Conservation (phyloP, 2,888 invertebrate genomes). For the Serripes groenlandicus region DNA sequence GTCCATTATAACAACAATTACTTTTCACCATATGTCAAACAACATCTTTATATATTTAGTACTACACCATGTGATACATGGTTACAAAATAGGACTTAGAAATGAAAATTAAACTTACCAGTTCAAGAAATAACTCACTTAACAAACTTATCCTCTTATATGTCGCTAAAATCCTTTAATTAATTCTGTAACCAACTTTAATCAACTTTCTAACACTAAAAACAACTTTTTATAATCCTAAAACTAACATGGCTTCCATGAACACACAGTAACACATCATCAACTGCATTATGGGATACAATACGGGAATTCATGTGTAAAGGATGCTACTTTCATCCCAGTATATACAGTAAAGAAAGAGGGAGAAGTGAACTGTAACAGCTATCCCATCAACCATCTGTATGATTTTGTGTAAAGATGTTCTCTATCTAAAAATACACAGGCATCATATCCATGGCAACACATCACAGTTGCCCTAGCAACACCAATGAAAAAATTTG, state of each 20-base stretch:
- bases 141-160: neutral
- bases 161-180: neutral
- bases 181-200: conserved; percentile 8
- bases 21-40: no score
- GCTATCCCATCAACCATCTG: conserved; percentile 62
- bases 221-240: conserved; percentile 24
- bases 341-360: conserved; percentile 28
- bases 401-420: conserved; percentile 59
- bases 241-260: conserved; percentile 28
- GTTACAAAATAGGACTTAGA: no score
- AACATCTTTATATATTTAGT: no score
- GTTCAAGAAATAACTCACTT: neutral
- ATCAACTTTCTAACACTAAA: conserved; percentile 7
- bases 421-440: conserved; percentile 62
- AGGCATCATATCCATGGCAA: conserved; percentile 77
- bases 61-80: no score
- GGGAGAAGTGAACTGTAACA: conserved; percentile 45
- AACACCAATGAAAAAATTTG: conserved; percentile 64
- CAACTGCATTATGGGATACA: conserved; percentile 69
- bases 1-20: no score
- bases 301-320: conserved; percentile 18
- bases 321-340: conserved; percentile 46
- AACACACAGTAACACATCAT: conserved; percentile 66
- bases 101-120: neutral
- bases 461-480: conserved; percentile 74